Conservation (phyloP, 2,888 invertebrate species). For the Cheilosia urbana region DNA sequence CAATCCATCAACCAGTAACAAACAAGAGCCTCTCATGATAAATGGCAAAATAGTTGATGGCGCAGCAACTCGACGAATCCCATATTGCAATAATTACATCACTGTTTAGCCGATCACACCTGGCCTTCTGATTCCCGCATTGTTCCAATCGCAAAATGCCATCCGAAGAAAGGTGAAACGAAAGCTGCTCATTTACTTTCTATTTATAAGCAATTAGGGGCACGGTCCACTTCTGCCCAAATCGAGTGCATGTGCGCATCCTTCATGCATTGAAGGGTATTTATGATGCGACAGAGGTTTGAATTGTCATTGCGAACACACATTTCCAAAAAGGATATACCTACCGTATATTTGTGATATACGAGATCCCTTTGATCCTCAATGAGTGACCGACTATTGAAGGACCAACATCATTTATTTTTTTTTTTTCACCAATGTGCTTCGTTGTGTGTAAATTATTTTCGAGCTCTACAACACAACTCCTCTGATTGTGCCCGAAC, state of each 20-base stretch:
- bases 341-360: slow-evolving; percentile 20
- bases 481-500: slow-evolving; percentile 42
- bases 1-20: too few relatives aligned
- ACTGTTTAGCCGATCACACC: neutral
- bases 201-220: slow-evolving; percentile 51
- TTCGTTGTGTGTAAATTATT: slow-evolving; percentile 27
- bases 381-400: slow-evolving; percentile 3
- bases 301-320: slow-evolving; percentile 39
- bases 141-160: slow-evolving; percentile 4
- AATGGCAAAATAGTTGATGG: too few relatives aligned
- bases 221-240: slow-evolving; percentile 20
- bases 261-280: slow-evolving; percentile 18
- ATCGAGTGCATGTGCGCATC: slow-evolving; percentile 17
- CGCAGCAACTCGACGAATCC: slow-evolving; percentile 1
- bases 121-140: slow-evolving; percentile 24
- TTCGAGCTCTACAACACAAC: slow-evolving; percentile 47
- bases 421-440: slow-evolving; percentile 10
- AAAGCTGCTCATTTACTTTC: slow-evolving; percentile 71
- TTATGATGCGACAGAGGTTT: slow-evolving; percentile 12
- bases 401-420: slow-evolving; percentile 14
- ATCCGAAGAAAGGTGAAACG: slow-evolving; percentile 11
- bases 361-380: slow-evolving; percentile 30
- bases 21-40: too few relatives aligned
- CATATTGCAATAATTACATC: neutral
- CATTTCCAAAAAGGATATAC: neutral